Evolutionary conservation across 53 echinoderm and acorn worm genomes (phyloP).

Genomic region (Mesocentrotus franciscanus): DNA sequence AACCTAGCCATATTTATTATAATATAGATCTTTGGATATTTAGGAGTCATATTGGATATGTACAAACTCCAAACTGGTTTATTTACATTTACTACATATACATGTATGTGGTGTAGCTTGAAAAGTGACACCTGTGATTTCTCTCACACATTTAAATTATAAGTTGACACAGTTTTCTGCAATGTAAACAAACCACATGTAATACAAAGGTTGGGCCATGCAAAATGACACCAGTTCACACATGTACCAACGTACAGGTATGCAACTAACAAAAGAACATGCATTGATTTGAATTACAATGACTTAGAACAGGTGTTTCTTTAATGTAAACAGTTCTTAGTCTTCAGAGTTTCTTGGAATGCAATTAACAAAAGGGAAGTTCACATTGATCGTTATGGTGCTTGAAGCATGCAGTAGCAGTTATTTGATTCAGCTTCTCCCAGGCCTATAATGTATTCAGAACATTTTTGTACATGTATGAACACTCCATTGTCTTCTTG

Average conservation of each 20-base stretch:
- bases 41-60: too few relatives aligned
- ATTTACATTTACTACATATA: too few relatives aligned
- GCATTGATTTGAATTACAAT: neutral
- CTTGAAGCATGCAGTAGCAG: neutral
- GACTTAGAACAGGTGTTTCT: neutral
- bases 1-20: too few relatives aligned
- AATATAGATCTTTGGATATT: too few relatives aligned
- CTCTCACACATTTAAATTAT: neutral
- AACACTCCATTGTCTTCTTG: neutral
- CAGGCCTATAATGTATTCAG: neutral
- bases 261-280: neutral
- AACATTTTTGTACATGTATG: neutral
- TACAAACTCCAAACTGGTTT: too few relatives aligned
- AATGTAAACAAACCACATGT: neutral
- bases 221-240: neutral
- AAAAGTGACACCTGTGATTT: neutral
- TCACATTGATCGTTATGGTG: neutral
- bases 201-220: neutral
- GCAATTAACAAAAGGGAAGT: neutral
- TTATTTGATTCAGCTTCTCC: neutral
- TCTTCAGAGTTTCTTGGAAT: neutral
- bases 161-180: neutral
- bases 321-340: neutral
- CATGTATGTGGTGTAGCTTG: neutral
- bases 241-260: neutral